These are phyloP conservation scores for Ptychoptera albimana DNA, from an alignment of 2,888 invertebrate genomes.

Conservation along the genomic window DNA sequence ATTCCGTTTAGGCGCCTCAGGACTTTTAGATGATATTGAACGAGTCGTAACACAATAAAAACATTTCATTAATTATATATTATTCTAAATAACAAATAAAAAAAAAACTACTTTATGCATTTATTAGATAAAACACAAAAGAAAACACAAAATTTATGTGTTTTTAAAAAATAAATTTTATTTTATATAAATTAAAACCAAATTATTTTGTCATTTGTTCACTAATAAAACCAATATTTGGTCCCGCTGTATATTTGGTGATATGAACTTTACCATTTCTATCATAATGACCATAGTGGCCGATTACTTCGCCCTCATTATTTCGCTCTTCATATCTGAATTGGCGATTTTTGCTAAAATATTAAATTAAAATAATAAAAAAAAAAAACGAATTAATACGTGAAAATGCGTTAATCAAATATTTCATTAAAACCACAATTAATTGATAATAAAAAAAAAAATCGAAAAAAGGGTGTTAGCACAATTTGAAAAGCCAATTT, in stretches of 20 bases:
- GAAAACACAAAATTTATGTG: neutral
- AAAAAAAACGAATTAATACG: constrained; percentile 2
- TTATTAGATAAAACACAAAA: neutral
- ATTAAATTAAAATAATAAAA: constrained; percentile 8
- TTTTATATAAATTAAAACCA: neutral
- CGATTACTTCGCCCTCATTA: constrained; percentile 56
- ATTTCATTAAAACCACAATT: no score
- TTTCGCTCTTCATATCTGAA: constrained; percentile 67
- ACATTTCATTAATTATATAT: constrained; percentile 22
- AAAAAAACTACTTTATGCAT: neutral
- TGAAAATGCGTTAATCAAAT: no score
- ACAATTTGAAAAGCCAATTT: neutral
- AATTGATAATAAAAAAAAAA: no score
- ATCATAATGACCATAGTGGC: constrained; percentile 69
- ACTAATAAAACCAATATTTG: constrained; percentile 51
- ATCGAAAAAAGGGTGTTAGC: no score
- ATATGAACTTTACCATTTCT: constrained; percentile 57
- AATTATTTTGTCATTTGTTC: constrained; percentile 19
- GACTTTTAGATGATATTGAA: constrained; percentile 67
- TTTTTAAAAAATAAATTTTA: neutral
- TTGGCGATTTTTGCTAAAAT: constrained; percentile 57
- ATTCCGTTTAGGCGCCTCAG: constrained; percentile 92
- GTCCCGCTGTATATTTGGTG: constrained; percentile 59
- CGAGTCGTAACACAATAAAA: constrained; percentile 16
- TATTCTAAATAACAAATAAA: constrained; percentile 12